These are phyloP conservation scores for Drosophila conformis DNA, from an alignment of 2,888 invertebrate species.

Conservation along the genomic window DNA sequence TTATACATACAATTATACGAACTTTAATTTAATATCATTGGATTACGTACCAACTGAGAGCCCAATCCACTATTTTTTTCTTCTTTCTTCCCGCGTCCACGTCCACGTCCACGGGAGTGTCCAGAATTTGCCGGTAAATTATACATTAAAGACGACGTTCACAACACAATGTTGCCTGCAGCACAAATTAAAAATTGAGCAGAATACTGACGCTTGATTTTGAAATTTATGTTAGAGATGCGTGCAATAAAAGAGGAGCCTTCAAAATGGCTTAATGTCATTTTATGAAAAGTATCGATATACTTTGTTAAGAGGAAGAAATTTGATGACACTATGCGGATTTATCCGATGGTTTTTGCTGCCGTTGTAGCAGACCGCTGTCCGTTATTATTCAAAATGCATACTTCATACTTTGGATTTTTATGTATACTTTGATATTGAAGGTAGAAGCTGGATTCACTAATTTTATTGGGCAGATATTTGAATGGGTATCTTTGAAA, in stretches of 20 bases:
- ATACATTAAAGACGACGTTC: conserved; percentile 20
- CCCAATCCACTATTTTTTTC: conserved; percentile 3
- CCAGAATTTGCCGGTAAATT: conserved; percentile 40
- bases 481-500: neutral
- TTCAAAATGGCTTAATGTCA: neutral
- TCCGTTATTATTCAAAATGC: conserved; percentile 1
- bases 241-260: neutral
- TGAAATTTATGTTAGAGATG: neutral
- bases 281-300: neutral
- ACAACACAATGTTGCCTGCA: neutral
- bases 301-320: neutral
- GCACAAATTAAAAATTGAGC: neutral
- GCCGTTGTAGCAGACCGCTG: neutral
- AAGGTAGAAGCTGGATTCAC: neutral
- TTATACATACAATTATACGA: neutral
- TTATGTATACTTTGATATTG: neutral
- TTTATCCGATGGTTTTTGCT: neutral
- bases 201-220: neutral
- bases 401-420: too few relatives aligned
- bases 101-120: conserved; percentile 57
- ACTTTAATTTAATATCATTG: neutral
- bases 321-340: neutral
- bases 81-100: conserved; percentile 45
- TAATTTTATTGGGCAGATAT: neutral
- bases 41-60: conserved; percentile 39